phyloP scores from a whole-genome alignment of 2,113 vertebrate genomes.

The Peucedramus taeniatus region DNA sequence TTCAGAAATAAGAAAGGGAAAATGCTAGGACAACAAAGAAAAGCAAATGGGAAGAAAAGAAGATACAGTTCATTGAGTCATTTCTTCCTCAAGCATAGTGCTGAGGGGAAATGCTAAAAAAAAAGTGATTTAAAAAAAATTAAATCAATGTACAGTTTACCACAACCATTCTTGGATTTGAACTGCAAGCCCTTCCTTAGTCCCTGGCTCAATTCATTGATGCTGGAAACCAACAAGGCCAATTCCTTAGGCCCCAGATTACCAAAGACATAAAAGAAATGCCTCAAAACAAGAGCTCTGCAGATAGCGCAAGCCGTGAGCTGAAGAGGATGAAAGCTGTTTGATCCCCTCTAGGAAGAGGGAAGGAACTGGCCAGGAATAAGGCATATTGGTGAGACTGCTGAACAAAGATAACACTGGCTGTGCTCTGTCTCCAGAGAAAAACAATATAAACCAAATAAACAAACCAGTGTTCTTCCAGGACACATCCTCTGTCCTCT shows the following conservation, averaged over 20 bases:
- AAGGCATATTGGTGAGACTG: neutral
- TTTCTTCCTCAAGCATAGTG: neutral
- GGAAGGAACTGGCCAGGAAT: neutral
- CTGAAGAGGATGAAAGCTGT: neutral
- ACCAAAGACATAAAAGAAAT: neutral
- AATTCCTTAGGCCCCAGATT: neutral
- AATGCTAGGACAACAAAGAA: neutral
- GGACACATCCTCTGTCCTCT: neutral
- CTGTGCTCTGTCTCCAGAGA: neutral
- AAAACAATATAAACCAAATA: neutral
- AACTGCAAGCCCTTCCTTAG: neutral
- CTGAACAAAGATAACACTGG: neutral
- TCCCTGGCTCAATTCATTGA: neutral
- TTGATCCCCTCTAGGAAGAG: neutral
- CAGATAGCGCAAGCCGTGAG: neutral
- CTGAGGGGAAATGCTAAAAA: neutral
- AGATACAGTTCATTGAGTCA: neutral
- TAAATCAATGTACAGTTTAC: neutral
- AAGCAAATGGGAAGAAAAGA: neutral
- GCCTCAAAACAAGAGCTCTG: neutral
- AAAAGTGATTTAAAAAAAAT: neutral
- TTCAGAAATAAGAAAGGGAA: neutral
- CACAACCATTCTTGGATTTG: neutral
- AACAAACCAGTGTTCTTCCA: neutral
- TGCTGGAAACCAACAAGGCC: neutral